A percentile compares a stretch with the other conserved stretches of the same genome.
phyloP scores from a whole-genome alignment of 2,797 vertebrate genomes.

The Mormyrus proboscirostris region DNA sequence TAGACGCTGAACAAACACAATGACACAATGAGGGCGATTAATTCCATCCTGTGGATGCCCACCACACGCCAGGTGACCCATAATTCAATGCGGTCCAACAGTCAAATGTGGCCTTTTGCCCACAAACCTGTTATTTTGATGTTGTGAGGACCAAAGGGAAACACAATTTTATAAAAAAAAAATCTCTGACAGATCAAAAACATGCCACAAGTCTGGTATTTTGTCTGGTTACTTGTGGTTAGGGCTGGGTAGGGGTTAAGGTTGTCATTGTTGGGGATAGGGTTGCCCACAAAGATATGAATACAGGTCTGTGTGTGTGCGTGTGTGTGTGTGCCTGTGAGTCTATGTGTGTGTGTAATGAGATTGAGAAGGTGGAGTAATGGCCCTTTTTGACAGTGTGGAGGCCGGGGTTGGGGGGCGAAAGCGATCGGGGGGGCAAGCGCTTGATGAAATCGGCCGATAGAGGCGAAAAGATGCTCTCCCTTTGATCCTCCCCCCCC shows the following conservation, averaged over 20 bases:
- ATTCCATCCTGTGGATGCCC: neutral
- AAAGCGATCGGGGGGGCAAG: neutral
- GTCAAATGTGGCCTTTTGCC: neutral
- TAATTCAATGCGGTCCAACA: neutral
- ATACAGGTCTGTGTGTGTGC: neutral
- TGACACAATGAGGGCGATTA: neutral
- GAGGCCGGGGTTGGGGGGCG: neutral
- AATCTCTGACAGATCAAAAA: neutral
- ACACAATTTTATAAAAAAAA: neutral
- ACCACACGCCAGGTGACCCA: neutral
- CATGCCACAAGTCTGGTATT: neutral
- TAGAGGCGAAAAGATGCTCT: constrained; percentile 18
- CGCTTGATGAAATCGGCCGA: neutral
- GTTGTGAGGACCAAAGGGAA: neutral
- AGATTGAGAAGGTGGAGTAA: neutral
- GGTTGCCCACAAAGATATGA: neutral
- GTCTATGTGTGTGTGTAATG: neutral
- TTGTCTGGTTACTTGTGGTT: neutral
- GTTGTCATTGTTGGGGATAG: neutral
- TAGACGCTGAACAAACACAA: neutral
- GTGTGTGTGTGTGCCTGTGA: neutral
- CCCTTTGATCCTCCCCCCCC: constrained; percentile 49
- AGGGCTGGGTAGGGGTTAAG: neutral
- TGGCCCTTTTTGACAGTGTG: neutral
- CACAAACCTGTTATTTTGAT: neutral